phyloP scores from a whole-genome alignment of 2,888 invertebrate species.

The Uropetala carovei region DNA sequence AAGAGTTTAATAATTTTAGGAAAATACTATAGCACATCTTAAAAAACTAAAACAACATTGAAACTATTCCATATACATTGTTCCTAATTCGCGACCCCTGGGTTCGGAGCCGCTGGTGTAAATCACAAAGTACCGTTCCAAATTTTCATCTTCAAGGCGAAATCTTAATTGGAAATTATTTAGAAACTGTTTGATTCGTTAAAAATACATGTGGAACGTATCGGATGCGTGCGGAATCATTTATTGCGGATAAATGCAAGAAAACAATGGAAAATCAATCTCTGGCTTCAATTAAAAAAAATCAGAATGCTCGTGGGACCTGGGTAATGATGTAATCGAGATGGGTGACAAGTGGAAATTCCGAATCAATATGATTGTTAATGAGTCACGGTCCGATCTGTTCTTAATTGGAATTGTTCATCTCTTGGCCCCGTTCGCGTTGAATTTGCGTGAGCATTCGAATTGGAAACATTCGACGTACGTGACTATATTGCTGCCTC shows the following conservation, averaged over 20 bases:
- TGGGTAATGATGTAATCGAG: slow-evolving; percentile 17
- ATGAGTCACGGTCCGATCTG: neutral
- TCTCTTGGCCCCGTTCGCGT: neutral
- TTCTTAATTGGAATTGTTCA: slow-evolving; percentile 48
- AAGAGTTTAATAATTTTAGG: no score
- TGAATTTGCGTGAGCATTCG: neutral
- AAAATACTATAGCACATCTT: no score
- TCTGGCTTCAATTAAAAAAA: neutral
- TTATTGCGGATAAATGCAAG: neutral
- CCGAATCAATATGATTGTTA: slow-evolving; percentile 22
- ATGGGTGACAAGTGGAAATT: slow-evolving; percentile 14
- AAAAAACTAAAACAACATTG: no score
- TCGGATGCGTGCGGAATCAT: neutral
- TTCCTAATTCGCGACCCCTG: no score
- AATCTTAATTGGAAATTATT: neutral
- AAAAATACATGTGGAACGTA: neutral
- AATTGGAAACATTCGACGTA: neutral
- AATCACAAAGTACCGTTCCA: neutral
- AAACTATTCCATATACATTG: no score
- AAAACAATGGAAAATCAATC: neutral
- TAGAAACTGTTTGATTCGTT: neutral
- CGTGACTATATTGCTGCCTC: neutral
- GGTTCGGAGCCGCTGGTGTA: no score
- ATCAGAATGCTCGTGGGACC: neutral
- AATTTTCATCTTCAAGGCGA: neutral